Evolutionary conservation across 1,140 invertebrate genomes (phyloP).

Genomic region (Probaryconus sp.): DNA sequence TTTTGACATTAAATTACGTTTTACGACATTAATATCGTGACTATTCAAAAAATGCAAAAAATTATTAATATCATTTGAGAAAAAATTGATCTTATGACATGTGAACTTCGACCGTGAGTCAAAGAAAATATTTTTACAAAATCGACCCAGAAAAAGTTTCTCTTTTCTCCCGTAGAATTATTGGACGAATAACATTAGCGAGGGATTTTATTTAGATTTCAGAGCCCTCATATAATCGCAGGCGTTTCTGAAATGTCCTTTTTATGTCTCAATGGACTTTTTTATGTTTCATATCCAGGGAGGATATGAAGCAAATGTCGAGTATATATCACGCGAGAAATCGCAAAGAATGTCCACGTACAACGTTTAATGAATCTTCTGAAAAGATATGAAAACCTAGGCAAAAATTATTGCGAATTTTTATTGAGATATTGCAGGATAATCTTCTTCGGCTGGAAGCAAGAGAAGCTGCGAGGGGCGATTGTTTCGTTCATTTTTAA

Average conservation of each 20-base stretch:
- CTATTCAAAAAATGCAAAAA: too few relatives aligned
- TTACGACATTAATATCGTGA: too few relatives aligned
- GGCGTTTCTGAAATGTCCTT: constrained; percentile 32
- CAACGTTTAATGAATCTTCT: constrained; percentile 39
- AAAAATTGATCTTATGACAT: too few relatives aligned
- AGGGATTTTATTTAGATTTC: constrained; percentile 40
- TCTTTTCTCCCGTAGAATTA: constrained; percentile 1
- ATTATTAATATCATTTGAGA: too few relatives aligned
- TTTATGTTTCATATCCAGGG: constrained; percentile 49
- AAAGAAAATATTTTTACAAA: too few relatives aligned
- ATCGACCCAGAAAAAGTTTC: not conserved
- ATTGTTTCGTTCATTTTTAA: constrained; percentile 27
- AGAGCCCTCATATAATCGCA: constrained; percentile 33
- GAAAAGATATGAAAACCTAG: constrained; percentile 45
- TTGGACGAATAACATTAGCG: constrained; percentile 4
- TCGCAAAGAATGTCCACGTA: constrained; percentile 43
- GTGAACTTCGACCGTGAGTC: too few relatives aligned
- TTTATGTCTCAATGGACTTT: constrained; percentile 52
- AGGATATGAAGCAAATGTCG: constrained; percentile 47
- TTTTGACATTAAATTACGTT: too few relatives aligned
- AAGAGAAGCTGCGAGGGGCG: constrained; percentile 5
- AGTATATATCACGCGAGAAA: constrained; percentile 46
- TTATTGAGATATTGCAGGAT: constrained; percentile 27
- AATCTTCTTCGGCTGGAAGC: constrained; percentile 8
- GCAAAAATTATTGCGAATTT: constrained; percentile 45